These are phyloP conservation scores for Andrena cerasifolii DNA, from an alignment of 1,140 invertebrate species.

Conservation along the genomic window DNA sequence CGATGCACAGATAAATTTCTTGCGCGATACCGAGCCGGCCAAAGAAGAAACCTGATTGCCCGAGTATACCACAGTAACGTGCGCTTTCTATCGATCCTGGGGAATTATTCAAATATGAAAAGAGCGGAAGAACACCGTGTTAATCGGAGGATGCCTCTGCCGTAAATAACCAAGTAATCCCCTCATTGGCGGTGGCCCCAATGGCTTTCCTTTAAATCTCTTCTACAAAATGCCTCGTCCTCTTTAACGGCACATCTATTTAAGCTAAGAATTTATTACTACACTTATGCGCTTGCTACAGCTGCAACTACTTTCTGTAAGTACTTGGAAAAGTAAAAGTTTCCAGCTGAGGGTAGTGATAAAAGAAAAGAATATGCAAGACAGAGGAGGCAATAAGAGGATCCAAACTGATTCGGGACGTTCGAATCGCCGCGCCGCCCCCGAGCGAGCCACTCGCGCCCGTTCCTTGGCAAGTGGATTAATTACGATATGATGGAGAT, in stretches of 20 bases:
- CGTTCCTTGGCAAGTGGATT: conserved; percentile 46
- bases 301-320: too few species aligned
- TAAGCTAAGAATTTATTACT: too few species aligned
- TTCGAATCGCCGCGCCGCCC: too few species aligned
- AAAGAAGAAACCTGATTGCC: conserved; percentile 14
- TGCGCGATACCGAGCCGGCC: conserved; percentile 7
- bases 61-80: conserved; percentile 2
- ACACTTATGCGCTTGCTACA: too few species aligned
- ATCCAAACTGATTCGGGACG: background rate
- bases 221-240: background rate
- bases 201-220: background rate
- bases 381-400: too few species aligned
- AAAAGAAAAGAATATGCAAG: background rate
- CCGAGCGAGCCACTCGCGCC: conserved; percentile 15
- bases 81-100: background rate
- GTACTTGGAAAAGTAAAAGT: too few species aligned
- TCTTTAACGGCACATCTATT: conserved; percentile 11
- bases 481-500: conserved; percentile 49
- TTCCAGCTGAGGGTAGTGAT: too few species aligned
- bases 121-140: background rate
- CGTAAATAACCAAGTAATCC: background rate
- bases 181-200: background rate
- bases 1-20: conserved; percentile 7
- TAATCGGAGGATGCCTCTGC: background rate
- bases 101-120: background rate